Conservation (phyloP, 2,888 invertebrate genomes). For the Dolichomitus sp. region DNA sequence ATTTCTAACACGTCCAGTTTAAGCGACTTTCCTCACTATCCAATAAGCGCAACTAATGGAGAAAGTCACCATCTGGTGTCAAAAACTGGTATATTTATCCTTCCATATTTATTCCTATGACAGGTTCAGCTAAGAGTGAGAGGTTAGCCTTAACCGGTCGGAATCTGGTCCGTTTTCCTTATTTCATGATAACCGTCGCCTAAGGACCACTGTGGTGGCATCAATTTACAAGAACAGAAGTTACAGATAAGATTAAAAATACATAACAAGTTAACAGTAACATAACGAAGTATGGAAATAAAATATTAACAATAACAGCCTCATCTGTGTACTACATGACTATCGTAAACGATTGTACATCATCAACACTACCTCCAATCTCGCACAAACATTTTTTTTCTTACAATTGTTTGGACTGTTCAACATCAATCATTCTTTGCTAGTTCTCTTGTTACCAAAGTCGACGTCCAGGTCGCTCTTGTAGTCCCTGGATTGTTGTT, state of each 20-base stretch:
- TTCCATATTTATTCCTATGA: too few relatives aligned
- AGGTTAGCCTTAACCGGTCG: too few relatives aligned
- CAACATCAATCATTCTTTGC: constrained; percentile 67
- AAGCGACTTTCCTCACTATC: too few relatives aligned
- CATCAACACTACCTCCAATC: constrained; percentile 9
- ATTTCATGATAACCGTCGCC: constrained; percentile 11
- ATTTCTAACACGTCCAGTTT: too few relatives aligned
- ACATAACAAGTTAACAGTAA: constrained; percentile 36
- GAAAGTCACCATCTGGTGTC: too few relatives aligned
- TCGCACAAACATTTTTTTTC: background rate
- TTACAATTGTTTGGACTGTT: background rate
- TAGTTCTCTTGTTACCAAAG: constrained; percentile 76
- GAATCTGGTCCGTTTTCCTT: background rate
- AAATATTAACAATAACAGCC: constrained; percentile 34
- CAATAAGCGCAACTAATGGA: too few relatives aligned
- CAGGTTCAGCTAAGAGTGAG: too few relatives aligned
- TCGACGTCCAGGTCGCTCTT: constrained; percentile 75
- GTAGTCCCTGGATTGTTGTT: constrained; percentile 64
- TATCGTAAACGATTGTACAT: constrained; percentile 42
- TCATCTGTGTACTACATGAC: constrained; percentile 23
- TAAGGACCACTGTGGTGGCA: background rate
- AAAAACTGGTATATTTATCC: too few relatives aligned
- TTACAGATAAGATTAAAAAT: constrained; percentile 25
- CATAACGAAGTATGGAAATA: background rate
- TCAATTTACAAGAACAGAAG: background rate